phyloP scores from a whole-genome alignment of 2,113 vertebrate species.

The Mastomys coucha region DNA sequence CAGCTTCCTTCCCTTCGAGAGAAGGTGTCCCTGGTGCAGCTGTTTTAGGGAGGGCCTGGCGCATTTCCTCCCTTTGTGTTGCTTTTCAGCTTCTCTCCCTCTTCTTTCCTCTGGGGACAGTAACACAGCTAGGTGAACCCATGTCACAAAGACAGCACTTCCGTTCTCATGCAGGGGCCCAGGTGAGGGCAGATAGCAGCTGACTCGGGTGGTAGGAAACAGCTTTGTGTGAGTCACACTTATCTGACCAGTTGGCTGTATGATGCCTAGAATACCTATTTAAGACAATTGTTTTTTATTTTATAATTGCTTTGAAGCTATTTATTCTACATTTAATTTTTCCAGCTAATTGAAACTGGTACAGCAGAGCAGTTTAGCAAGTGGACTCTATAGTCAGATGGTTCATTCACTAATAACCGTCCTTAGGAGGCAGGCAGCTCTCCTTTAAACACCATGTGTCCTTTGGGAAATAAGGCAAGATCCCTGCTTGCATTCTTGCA shows the following conservation, averaged over 20 bases:
- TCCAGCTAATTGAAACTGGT: background rate
- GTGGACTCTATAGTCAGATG: background rate
- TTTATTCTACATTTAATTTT: background rate
- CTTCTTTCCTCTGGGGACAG: slow-evolving; percentile 27
- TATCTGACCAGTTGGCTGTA: background rate
- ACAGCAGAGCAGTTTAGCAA: background rate
- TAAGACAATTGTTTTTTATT: background rate
- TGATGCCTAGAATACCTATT: background rate
- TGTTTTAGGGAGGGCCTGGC: background rate
- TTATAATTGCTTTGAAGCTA: background rate
- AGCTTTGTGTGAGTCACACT: background rate
- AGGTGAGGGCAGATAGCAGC: background rate
- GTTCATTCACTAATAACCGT: background rate
- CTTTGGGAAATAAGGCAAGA: background rate
- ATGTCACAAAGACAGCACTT: slow-evolving; percentile 8
- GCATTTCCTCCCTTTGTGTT: slow-evolving; percentile 75
- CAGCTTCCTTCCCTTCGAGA: slow-evolving; percentile 62
- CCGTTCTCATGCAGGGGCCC: slow-evolving; percentile 24
- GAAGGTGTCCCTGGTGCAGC: slow-evolving; percentile 47
- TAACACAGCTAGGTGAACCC: background rate
- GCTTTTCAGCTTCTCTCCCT: background rate
- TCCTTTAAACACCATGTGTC: background rate
- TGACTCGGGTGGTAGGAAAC: slow-evolving; percentile 18
- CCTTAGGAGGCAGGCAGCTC: background rate
- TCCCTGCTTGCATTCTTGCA: background rate